A percentile compares a stretch with the other conserved stretches of the same genome.
phyloP scores from a whole-genome alignment of 2,113 vertebrate species.

The Acanthisitta chloris region DNA sequence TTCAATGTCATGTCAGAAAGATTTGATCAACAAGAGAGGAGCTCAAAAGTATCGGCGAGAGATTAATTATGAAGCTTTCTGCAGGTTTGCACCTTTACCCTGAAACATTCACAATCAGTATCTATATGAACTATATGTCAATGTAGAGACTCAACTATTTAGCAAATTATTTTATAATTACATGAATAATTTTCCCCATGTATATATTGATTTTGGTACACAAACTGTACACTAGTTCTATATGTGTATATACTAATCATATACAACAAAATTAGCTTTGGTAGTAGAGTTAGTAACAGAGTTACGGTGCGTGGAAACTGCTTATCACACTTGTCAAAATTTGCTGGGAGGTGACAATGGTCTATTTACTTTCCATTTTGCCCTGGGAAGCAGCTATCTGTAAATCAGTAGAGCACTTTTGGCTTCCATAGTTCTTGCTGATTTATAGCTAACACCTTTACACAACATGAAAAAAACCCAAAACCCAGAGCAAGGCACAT shows the following conservation, averaged over 20 bases:
- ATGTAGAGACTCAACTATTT: not conserved
- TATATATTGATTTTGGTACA: not conserved
- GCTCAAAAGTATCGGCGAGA: not conserved
- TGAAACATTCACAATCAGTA: not conserved
- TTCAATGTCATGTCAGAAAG: not conserved
- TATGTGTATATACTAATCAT: not conserved
- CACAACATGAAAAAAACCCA: not conserved
- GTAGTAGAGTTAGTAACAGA: not conserved
- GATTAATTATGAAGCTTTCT: not conserved
- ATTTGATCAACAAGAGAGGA: not conserved
- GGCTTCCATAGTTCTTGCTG: not conserved
- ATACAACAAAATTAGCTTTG: not conserved
- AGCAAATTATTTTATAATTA: not conserved
- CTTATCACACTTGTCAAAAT: not conserved
- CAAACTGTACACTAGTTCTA: not conserved
- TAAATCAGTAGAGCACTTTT: constrained; percentile 16
- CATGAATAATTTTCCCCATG: not conserved
- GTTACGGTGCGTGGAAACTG: not conserved
- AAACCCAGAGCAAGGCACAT: not conserved
- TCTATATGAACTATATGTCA: not conserved
- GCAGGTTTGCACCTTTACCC: not conserved
- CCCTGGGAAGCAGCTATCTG: not conserved
- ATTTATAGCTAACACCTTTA: constrained; percentile 23
- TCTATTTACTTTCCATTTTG: not conserved
- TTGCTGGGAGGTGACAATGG: not conserved